These are phyloP conservation scores for Lepidothrix coronata DNA, from an alignment of 2,113 vertebrate genomes.

Conservation along the genomic window DNA sequence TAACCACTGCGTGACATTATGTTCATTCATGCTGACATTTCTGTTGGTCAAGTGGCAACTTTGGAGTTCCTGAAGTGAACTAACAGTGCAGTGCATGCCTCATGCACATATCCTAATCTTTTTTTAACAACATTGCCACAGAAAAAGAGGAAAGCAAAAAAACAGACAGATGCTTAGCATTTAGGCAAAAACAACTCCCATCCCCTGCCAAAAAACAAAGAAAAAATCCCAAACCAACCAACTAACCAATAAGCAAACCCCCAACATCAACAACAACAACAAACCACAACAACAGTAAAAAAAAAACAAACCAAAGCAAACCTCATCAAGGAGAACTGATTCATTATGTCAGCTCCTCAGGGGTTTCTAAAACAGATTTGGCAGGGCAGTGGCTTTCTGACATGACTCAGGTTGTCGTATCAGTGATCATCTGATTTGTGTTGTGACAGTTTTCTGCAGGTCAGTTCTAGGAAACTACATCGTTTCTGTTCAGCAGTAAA, in stretches of 20 bases:
- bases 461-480: not conserved
- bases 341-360: not conserved
- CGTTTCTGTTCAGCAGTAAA: not conserved
- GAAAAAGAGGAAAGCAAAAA: not conserved
- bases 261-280: too few relatives aligned
- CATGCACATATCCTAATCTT: not conserved
- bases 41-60: not conserved
- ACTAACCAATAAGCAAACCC: not conserved
- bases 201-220: not conserved
- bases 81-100: not conserved
- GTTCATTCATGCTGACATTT: not conserved
- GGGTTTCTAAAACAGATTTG: not conserved
- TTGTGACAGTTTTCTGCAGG: not conserved
- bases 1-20: not conserved
- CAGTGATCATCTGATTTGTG: not conserved
- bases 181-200: not conserved
- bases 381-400: not conserved
- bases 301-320: not conserved
- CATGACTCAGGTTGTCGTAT: not conserved
- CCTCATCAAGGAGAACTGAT: not conserved
- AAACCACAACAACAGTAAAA: not conserved
- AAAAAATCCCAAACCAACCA: not conserved
- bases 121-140: not conserved
- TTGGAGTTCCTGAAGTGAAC: constrained; percentile 12
- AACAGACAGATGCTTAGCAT: not conserved